Conservation (phyloP, 92 coral and sea anemone species). For the Epizoanthus ramosus region DNA sequence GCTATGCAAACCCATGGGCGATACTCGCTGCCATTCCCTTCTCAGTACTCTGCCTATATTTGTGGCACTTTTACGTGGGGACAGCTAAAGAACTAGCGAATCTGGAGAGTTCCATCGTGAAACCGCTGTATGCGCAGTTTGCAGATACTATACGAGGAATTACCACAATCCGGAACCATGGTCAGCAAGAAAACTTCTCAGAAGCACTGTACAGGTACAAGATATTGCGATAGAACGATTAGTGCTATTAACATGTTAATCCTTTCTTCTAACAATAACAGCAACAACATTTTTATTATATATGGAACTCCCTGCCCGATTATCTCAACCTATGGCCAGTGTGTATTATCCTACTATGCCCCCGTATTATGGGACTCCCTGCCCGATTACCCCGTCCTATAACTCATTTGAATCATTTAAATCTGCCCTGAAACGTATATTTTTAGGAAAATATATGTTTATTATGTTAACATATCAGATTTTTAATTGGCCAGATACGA, state of each 20-base stretch:
- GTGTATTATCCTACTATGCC: too few relatives aligned
- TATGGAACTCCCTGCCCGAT: too few relatives aligned
- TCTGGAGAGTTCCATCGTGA: neutral
- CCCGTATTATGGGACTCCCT: too few relatives aligned
- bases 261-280: neutral
- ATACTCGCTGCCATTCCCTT: constrained; percentile 5
- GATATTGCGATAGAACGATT: too few relatives aligned
- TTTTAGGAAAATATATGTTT: too few relatives aligned
- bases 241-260: neutral
- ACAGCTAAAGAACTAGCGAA: neutral
- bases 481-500: too few relatives aligned
- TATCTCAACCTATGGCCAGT: too few relatives aligned
- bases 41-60: neutral
- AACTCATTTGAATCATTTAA: too few relatives aligned
- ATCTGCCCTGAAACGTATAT: too few relatives aligned
- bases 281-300: too few relatives aligned
- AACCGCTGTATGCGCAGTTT: constrained; percentile 1
- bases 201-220: neutral
- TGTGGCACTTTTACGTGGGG: neutral
- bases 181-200: neutral
- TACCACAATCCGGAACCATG: constrained; percentile 7
- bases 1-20: constrained; percentile 8
- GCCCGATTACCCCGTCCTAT: too few relatives aligned
- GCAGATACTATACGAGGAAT: constrained; percentile 21
- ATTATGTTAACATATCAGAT: too few relatives aligned